Base-by-base conservation (phyloP, 1,140 invertebrate species). In the Ericerus pela region DNA sequence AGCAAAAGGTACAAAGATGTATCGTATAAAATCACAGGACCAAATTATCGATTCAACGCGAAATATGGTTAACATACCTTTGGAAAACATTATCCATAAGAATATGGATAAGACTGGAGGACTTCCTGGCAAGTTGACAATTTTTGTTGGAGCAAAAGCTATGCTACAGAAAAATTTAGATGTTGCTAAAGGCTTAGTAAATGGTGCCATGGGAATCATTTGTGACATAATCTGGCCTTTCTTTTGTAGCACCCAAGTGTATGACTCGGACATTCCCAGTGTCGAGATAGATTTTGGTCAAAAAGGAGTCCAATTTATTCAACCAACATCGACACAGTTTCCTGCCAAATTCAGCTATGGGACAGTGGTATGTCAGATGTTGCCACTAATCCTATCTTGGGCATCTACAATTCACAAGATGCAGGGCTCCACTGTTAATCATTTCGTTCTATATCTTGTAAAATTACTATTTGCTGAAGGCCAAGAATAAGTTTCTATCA, bases 351-450 rank as follows among this genome's bases (percentile, higher is more conserved):
- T 16, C 38, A 56, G 51, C 20, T 59, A 58, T 52, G 63, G 60
- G 55, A 61, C 55, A 20, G 33, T 33, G 27, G 70, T 70, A 55
- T 56, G 67, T 36, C 22, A 62, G 55, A 67, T 66, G 65, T 55
- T 70, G 28, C 66, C 63, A 54, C 14, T 70, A 33, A 70, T 70
- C 14, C 62, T 69, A 55, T 60, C 62, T 43, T 68, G 62, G 66
- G 68, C 62, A 4, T 62, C 62, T 10, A 69, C 65, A 8, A 64
- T 69, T 2, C 67, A 69, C 24, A 67, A 70, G 57, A 52, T 69
- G 54, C 67, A 70, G 38, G 68, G 66, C 28, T 64, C 61, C 12
- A 69, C 68, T 0, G 61, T 66, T 0, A 61, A 69, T 11, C 61
- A 36, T 62, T 66, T 64, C 26, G 65, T 70, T 0, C 64, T 68